A percentile compares a stretch with the other conserved stretches of the same genome.
phyloP scores from a whole-genome alignment of 1,140 invertebrate species.

The Trichonephila clavata region DNA sequence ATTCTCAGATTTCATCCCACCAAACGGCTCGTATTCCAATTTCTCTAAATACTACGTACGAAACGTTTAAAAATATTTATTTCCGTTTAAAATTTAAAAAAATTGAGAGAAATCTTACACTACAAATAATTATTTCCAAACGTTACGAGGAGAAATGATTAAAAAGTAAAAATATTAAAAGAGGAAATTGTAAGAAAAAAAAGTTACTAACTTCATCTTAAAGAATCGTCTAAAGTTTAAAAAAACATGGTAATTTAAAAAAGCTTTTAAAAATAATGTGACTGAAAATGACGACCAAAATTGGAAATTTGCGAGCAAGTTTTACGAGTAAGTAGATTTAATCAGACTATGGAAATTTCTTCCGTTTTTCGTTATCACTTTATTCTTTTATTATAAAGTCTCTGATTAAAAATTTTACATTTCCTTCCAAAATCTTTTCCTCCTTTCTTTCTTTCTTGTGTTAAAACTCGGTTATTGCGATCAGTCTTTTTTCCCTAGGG shows the following conservation, averaged over 20 bases:
- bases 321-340: constrained; percentile 67
- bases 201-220: too few species aligned
- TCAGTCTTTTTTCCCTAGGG: background rate
- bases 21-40: too few species aligned
- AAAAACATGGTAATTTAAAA: constrained; percentile 49
- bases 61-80: too few species aligned
- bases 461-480: background rate
- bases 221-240: too few species aligned
- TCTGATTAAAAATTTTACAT: constrained; percentile 55
- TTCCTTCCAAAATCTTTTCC: background rate
- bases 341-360: constrained; percentile 41
- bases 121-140: too few species aligned
- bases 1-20: too few species aligned
- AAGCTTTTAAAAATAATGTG: constrained; percentile 12
- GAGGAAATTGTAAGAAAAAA: too few species aligned
- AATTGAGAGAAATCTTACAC: too few species aligned
- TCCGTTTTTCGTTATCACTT: constrained; percentile 17
- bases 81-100: too few species aligned
- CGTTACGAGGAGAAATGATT: too few species aligned
- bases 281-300: constrained; percentile 57
- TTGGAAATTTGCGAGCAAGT: constrained; percentile 43
- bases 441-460: background rate
- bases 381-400: constrained; percentile 54
- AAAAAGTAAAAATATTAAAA: too few species aligned
- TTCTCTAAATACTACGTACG: too few species aligned